These are phyloP conservation scores for Homarus americanus DNA, from an alignment of 1,140 invertebrate species.

Conservation along the genomic window DNA sequence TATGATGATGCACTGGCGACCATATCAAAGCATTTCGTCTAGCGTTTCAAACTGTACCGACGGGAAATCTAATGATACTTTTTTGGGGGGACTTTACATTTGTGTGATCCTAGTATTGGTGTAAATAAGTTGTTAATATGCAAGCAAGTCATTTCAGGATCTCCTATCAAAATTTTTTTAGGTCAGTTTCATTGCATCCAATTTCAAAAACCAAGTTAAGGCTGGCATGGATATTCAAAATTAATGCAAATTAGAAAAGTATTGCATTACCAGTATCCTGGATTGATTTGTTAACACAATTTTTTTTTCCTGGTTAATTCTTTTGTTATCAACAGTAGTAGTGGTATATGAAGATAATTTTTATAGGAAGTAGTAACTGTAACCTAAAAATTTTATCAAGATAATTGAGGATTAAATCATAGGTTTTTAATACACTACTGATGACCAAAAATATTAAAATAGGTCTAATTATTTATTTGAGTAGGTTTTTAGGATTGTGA, in stretches of 20 bases:
- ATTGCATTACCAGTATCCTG: not conserved
- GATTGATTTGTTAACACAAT: not conserved
- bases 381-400: not conserved
- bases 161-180: not conserved
- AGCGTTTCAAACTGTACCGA: too few relatives aligned
- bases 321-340: not conserved
- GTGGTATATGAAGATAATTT: not conserved
- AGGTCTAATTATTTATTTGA: not conserved
- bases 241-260: too few relatives aligned
- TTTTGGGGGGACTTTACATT: too few relatives aligned
- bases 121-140: slow-evolving; percentile 41
- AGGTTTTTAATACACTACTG: not conserved
- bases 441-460: not conserved
- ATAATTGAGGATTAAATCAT: not conserved
- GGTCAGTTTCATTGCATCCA: not conserved
- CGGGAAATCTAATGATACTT: too few relatives aligned
- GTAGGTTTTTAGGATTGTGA: not conserved
- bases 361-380: not conserved
- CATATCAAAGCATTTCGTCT: too few relatives aligned
- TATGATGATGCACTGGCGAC: too few relatives aligned
- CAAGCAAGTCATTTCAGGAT: slow-evolving; percentile 31
- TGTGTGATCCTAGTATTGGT: slow-evolving; percentile 38
- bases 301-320: not conserved
- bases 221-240: not conserved
- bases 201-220: not conserved